Percentiles rank a stretch among this genome's conserved stretches.
phyloP scores from a whole-genome alignment of 1,140 invertebrate genomes.

The Bombus vancouverensis region DNA sequence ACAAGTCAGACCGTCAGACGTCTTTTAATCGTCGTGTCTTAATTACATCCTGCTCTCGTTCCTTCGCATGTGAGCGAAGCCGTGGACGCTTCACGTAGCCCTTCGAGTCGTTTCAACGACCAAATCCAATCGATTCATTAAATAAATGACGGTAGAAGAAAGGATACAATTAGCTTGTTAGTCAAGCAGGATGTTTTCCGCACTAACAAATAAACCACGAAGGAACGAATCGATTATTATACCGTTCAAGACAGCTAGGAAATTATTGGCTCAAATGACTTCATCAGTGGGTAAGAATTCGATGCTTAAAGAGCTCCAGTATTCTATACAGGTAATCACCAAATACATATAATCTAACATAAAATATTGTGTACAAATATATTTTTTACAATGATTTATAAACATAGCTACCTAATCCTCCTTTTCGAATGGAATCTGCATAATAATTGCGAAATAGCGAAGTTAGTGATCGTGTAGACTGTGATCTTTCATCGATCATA shows the following conservation, averaged over 20 bases:
- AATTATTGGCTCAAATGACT: not conserved
- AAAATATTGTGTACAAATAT: not conserved
- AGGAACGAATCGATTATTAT: constrained; percentile 10
- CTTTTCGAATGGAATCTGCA: not conserved
- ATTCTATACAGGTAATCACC: not conserved
- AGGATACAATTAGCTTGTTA: constrained; percentile 27
- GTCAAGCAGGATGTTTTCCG: not conserved
- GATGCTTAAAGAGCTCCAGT: no score
- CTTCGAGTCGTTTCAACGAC: constrained; percentile 25
- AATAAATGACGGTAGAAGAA: not conserved
- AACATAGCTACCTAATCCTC: not conserved
- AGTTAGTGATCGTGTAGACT: not conserved
- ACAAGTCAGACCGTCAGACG: not conserved
- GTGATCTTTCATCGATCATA: constrained; percentile 1
- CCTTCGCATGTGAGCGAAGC: constrained; percentile 2
- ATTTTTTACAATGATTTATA: not conserved
- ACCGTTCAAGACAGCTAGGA: not conserved
- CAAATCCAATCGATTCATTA: constrained; percentile 31
- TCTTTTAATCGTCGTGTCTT: constrained; percentile 50
- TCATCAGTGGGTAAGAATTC: not conserved
- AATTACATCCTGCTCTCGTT: constrained; percentile 55
- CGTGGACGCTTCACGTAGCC: not conserved
- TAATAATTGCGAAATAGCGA: not conserved
- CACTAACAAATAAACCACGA: not conserved
- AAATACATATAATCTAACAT: not conserved